Conservation (phyloP, 2,113 vertebrate genomes). For the Gymnorhina tibicen region DNA sequence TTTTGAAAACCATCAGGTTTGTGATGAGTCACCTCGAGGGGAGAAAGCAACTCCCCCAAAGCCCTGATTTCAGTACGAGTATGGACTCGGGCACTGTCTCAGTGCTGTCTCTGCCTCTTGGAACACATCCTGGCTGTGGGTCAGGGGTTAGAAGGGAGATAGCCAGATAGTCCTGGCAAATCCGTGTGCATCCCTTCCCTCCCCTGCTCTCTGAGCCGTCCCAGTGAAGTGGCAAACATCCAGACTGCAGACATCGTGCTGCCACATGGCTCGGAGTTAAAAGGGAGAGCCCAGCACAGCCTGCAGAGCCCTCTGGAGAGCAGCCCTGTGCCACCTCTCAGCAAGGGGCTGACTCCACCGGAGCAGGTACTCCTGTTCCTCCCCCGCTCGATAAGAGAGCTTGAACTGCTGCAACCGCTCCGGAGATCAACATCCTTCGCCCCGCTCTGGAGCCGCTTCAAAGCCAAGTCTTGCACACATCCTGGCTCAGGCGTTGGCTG, state of each 20-base stretch:
- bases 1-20: background rate
- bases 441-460: background rate
- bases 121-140: background rate
- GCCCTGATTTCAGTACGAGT: background rate
- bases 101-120: background rate
- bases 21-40: background rate
- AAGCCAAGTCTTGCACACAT: constrained; percentile 6
- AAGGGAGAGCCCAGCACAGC: background rate
- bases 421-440: background rate
- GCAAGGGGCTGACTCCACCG: background rate
- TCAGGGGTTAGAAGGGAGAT: background rate
- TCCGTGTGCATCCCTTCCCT: background rate
- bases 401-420: background rate
- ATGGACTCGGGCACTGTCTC: background rate
- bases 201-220: background rate
- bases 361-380: background rate
- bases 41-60: background rate
- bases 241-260: background rate
- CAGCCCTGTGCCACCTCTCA: background rate
- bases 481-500: constrained; percentile 34
- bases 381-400: background rate
- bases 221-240: background rate
- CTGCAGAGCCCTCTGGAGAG: background rate
- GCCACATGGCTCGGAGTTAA: background rate
- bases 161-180: background rate